Conservation (phyloP, 2,113 vertebrate genomes). For the Anser cygnoides region DNA sequence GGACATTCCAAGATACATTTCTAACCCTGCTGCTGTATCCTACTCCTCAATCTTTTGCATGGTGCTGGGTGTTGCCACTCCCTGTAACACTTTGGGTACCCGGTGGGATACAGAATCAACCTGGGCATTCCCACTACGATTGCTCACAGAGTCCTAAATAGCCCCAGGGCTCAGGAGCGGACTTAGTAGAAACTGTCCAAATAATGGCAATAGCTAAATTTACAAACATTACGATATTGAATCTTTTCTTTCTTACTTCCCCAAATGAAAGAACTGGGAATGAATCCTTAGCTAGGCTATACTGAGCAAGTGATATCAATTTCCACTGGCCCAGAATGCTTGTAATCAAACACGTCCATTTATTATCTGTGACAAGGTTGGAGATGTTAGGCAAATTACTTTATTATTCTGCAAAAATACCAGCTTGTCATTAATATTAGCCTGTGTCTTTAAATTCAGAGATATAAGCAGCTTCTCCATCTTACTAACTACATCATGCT, state of each 20-base stretch:
- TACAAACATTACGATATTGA: background rate
- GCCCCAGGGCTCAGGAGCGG: background rate
- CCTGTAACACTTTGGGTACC: background rate
- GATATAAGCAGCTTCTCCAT: conserved; percentile 41
- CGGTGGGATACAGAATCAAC: accelerated
- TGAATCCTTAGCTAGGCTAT: background rate
- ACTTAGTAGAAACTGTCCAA: background rate
- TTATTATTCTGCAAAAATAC: conserved; percentile 49
- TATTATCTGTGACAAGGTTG: conserved; percentile 44
- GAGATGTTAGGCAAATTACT: conserved; percentile 41
- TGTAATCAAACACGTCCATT: conserved; percentile 36
- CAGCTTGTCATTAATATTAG: conserved; percentile 38
- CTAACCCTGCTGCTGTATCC: background rate
- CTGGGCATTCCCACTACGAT: background rate
- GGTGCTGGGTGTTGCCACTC: background rate
- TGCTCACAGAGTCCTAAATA: background rate
- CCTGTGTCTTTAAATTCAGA: conserved; percentile 41
- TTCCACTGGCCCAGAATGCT: background rate
- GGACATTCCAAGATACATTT: background rate
- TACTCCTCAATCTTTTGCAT: background rate
- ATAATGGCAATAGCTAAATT: background rate
- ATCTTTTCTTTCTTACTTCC: background rate
- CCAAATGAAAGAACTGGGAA: background rate
- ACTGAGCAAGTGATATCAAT: background rate
- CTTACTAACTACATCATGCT: conserved; percentile 13